Conservation (phyloP, 2,113 vertebrate genomes). For the Orthonyx spaldingii region DNA sequence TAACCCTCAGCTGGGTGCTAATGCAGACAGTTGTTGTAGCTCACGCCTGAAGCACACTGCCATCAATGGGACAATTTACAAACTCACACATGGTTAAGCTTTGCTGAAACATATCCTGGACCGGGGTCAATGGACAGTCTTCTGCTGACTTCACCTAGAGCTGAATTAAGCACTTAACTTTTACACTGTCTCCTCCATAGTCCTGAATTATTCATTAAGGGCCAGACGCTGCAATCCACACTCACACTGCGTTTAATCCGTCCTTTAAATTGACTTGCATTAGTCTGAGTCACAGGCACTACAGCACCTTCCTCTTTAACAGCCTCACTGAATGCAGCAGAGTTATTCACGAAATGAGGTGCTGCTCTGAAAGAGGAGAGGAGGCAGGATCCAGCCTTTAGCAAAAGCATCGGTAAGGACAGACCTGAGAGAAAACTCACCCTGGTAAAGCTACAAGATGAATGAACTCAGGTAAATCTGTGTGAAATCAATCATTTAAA, state of each 20-base stretch:
- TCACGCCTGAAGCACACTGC: background rate
- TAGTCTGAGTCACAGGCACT: slow-evolving; percentile 23
- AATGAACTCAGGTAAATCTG: background rate
- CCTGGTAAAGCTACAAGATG: background rate
- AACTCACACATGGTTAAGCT: background rate
- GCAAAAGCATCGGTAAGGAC: background rate
- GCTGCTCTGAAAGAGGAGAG: background rate
- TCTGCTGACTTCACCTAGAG: background rate
- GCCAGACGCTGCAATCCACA: slow-evolving; percentile 14
- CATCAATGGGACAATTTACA: background rate
- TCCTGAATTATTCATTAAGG: slow-evolving; percentile 35
- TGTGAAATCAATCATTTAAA: slow-evolving; percentile 20
- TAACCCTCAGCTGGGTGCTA: background rate
- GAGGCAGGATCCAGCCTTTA: background rate
- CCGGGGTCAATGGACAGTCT: background rate
- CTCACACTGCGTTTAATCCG: background rate
- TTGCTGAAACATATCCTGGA: background rate
- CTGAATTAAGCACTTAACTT: slow-evolving; percentile 8
- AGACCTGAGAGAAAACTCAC: background rate
- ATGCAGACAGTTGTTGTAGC: background rate
- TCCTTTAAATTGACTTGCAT: slow-evolving; percentile 35
- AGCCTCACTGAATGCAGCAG: background rate
- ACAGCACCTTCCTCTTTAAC: background rate
- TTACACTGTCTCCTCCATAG: background rate
- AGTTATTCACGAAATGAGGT: background rate